Percentiles rank a stretch among this genome's conserved stretches.
Evolutionary conservation across 2,888 invertebrate genomes (phyloP).

Genomic region (Drosophila neutralis): DNA sequence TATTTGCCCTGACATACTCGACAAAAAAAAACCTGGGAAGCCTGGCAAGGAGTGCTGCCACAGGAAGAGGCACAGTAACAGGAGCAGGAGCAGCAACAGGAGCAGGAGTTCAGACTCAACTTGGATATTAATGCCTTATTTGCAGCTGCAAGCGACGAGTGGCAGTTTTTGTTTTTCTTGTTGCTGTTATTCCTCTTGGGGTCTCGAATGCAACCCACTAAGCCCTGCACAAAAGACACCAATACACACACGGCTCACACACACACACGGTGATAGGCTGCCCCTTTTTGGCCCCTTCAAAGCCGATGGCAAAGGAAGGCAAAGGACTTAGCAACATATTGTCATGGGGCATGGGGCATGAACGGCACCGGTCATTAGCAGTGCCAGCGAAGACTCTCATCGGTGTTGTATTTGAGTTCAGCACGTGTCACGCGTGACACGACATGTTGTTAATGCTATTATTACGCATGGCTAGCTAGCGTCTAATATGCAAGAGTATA

Average conservation of each 20-base stretch:
- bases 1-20: slow-evolving; percentile 74
- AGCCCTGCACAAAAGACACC: slow-evolving; percentile 58
- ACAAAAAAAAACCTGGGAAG: slow-evolving; percentile 52
- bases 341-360: slow-evolving; percentile 51
- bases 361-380: slow-evolving; percentile 73
- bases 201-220: slow-evolving; percentile 54
- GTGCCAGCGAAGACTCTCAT: slow-evolving; percentile 52
- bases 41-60: slow-evolving; percentile 29
- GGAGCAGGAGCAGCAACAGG: not conserved
- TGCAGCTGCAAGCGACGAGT: slow-evolving; percentile 60
- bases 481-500: not conserved
- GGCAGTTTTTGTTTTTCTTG: slow-evolving; percentile 25
- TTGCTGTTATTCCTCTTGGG: slow-evolving; percentile 19
- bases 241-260: slow-evolving; percentile 24
- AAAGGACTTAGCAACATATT: slow-evolving; percentile 56
- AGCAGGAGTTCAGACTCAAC: slow-evolving; percentile 38
- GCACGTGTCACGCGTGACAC: slow-evolving; percentile 12
- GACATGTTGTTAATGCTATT: not conserved
- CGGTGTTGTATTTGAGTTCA: not conserved
- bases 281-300: slow-evolving; percentile 38
- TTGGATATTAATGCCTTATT: slow-evolving; percentile 82
- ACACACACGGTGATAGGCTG: slow-evolving; percentile 28
- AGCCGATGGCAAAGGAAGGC: slow-evolving; percentile 35
- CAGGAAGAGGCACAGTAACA: not conserved
- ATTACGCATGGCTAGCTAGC: not conserved